Evolutionary conservation across 1,140 invertebrate genomes (phyloP), one percentile per base, ranked within the genome.

Genomic region (Euglossa dilemma): DNA sequence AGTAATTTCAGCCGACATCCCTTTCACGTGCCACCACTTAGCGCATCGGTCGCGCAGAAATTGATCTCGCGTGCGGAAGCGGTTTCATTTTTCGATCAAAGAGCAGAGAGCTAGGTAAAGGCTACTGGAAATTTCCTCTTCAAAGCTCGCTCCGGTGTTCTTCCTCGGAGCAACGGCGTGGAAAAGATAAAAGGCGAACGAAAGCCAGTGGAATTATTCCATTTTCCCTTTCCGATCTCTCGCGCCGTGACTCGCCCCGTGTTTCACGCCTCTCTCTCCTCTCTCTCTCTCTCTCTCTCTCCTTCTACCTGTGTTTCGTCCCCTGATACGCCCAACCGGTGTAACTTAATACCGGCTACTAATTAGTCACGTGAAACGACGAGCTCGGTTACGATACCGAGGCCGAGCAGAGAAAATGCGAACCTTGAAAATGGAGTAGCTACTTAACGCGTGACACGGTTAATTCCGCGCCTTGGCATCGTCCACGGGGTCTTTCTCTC

Each of bases 341-440:
- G 84, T 75, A 86, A 86, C 70, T 66, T 72, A 73, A 80, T 80
- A 84, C 70, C 52, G 4, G n/a, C 16, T 9, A 14, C 20, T 86
- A 86, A 86, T 86, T 80, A 85, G 78, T 76, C 75, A 80, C 50
- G 47, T 84, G 84, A 74, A 80, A 66, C 25, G 25, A 16, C 25
- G 63, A 54, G 56, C 61, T 83, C n/a, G 7, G 25, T 78, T 69
- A 61, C 61, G 75, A 66, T 66, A 61, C 52, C 52, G 23, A 43
- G 56, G n/a, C 56, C 79, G 56, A 20, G 67, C 25, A 59, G 77
- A 70, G 54, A 59, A 75, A 70, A 83, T n/a, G 66, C 25, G 52
- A 75, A 75, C 80, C 80, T 76, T 76, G 72, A 75, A 64, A 71
- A 36, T 59, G 57, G 57, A 45, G 66, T 52, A 43, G 45, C 28